These are phyloP conservation scores for Listronotus oregonensis DNA, from an alignment of 1,140 invertebrate species.

Conservation along the genomic window DNA sequence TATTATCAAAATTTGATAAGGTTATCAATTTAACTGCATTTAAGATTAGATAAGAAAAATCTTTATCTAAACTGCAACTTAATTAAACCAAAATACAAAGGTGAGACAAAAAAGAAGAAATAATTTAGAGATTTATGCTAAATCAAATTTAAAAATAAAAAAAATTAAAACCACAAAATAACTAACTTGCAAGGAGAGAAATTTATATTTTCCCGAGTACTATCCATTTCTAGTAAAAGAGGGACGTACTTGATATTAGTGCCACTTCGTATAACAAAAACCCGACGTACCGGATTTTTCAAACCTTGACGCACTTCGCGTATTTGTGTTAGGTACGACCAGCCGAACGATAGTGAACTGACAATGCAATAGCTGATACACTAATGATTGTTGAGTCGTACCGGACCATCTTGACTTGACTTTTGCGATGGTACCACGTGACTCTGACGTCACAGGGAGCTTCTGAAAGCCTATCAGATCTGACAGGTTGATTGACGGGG, in stretches of 20 bases:
- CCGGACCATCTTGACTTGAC: slow-evolving; percentile 19
- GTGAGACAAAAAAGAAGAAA: too few species aligned
- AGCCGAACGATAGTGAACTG: slow-evolving; percentile 11
- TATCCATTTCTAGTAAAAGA: slow-evolving; percentile 17
- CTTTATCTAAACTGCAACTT: background rate
- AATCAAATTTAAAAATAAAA: background rate
- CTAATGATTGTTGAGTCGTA: slow-evolving; percentile 8
- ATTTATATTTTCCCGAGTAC: slow-evolving; percentile 40
- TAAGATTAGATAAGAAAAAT: background rate
- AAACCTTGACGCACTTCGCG: slow-evolving; percentile 1
- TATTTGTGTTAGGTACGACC: background rate
- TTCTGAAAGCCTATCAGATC: background rate
- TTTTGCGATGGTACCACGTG: slow-evolving; percentile 4
- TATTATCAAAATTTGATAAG: slow-evolving; percentile 27
- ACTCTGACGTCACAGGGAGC: slow-evolving; percentile 1
- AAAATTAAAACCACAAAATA: slow-evolving; percentile 11
- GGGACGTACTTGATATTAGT: too few species aligned
- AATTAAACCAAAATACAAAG: background rate
- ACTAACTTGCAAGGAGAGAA: slow-evolving; percentile 48
- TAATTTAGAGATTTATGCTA: too few species aligned
- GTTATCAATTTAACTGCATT: slow-evolving; percentile 13
- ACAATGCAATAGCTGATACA: slow-evolving; percentile 7
- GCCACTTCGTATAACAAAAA: too few species aligned
- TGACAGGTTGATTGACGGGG: too few species aligned
- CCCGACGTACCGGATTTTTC: background rate